phyloP scores from a whole-genome alignment of 2,888 invertebrate genomes.

The Meandrusa payeni region DNA sequence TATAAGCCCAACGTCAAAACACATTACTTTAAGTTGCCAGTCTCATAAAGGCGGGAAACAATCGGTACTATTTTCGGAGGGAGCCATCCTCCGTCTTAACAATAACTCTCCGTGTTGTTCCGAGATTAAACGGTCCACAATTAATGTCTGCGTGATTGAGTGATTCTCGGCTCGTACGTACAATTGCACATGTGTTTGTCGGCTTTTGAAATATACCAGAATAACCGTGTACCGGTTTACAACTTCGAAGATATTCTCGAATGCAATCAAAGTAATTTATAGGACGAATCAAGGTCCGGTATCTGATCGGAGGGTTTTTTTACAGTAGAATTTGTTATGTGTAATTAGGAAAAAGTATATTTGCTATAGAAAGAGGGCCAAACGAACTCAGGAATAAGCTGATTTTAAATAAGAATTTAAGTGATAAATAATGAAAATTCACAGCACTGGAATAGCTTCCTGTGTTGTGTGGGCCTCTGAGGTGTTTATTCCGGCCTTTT shows the following conservation, averaged over 20 bases:
- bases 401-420: too few species aligned
- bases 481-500: too few species aligned
- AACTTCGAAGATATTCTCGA: conserved; percentile 5
- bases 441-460: too few species aligned
- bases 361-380: too few species aligned
- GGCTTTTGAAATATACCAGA: conserved; percentile 2
- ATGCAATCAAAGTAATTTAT: conserved; percentile 13
- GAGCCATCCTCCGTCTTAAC: conserved; percentile 37
- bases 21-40: conserved; percentile 51
- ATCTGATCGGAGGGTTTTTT: too few species aligned
- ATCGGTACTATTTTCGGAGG: conserved; percentile 62
- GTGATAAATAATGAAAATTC: too few species aligned
- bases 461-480: too few species aligned
- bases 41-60: conserved; percentile 51
- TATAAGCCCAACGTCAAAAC: conserved; percentile 69
- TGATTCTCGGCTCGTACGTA: conserved; percentile 43
- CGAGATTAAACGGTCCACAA: conserved; percentile 60
- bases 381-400: too few species aligned
- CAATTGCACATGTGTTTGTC: conserved; percentile 32
- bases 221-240: conserved; percentile 9
- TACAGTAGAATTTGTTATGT: too few species aligned
- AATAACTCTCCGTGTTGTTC: conserved; percentile 54
- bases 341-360: too few species aligned
- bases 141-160: conserved; percentile 68
- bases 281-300: conserved; percentile 8